These are phyloP conservation scores for Ophraella communa DNA, from an alignment of 2,888 invertebrate genomes.

Conservation along the genomic window DNA sequence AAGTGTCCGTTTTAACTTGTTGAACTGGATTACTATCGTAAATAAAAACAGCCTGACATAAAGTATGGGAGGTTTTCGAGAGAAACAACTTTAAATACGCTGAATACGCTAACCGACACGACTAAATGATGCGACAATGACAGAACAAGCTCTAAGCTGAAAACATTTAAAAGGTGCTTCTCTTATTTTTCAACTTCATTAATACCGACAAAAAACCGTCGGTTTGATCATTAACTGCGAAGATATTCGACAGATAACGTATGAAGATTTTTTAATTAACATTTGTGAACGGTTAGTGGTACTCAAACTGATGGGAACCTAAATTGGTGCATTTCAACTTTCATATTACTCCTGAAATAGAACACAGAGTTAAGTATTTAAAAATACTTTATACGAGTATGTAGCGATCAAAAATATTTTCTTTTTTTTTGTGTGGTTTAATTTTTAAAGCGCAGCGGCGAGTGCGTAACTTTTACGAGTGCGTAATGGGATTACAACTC, in stretches of 20 bases:
- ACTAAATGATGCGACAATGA: not conserved
- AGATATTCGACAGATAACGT: constrained; percentile 12
- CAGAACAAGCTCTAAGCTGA: not conserved
- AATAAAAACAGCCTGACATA: too few relatives aligned
- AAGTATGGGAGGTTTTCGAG: too few relatives aligned
- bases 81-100: not conserved
- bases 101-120: not conserved
- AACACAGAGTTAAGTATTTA: not conserved
- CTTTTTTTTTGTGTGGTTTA: too few relatives aligned
- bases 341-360: not conserved
- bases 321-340: not conserved
- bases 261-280: constrained; percentile 7
- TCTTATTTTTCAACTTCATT: constrained; percentile 15
- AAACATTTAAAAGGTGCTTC: not conserved
- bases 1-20: too few relatives aligned
- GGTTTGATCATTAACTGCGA: constrained; percentile 17
- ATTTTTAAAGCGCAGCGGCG: too few relatives aligned
- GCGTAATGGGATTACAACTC: too few relatives aligned
- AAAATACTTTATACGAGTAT: not conserved
- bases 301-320: not conserved
- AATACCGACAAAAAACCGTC: constrained; percentile 9
- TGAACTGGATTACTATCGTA: too few relatives aligned
- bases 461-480: too few relatives aligned
- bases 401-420: too few relatives aligned
- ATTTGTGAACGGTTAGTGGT: constrained; percentile 11